phyloP scores from a whole-genome alignment of 1,140 invertebrate species.

The Formica exsecta region DNA sequence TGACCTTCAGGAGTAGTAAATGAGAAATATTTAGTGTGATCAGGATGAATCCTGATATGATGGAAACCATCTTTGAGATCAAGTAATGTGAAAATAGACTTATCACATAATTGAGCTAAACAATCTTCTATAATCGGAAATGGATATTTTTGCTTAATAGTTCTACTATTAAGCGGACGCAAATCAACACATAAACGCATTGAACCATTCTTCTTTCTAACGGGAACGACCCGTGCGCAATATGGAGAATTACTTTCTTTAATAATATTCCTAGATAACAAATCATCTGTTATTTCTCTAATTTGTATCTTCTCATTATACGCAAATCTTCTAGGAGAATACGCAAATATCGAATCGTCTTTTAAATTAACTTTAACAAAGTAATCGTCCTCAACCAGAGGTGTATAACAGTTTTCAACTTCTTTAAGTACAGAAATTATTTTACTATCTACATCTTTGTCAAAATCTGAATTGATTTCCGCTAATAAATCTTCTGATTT shows the following conservation, averaged over 20 bases:
- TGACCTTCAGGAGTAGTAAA: background rate
- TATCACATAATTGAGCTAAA: background rate
- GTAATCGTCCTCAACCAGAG: too few species aligned
- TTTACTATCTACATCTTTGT: too few species aligned
- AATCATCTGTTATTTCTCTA: background rate
- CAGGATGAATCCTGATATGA: background rate
- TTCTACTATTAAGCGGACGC: background rate
- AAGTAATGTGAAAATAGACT: background rate
- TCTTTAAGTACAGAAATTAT: too few species aligned
- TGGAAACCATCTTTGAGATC: background rate
- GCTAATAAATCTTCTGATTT: too few species aligned
- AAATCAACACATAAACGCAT: background rate
- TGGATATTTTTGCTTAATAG: background rate
- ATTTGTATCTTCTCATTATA: background rate
- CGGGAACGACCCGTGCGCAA: background rate
- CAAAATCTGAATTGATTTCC: too few species aligned
- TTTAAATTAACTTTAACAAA: too few species aligned
- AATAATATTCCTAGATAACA: background rate
- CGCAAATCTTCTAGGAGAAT: background rate
- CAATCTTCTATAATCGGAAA: background rate
- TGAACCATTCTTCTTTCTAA: background rate
- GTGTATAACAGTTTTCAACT: too few species aligned
- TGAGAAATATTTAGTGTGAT: background rate
- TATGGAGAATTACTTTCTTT: background rate
- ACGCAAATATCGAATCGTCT: too few species aligned